A percentile compares a stretch with the other conserved stretches of the same genome.
These are phyloP conservation scores for Lochmaea crataegi DNA, from an alignment of 2,888 invertebrate species.

Conservation along the genomic window DNA sequence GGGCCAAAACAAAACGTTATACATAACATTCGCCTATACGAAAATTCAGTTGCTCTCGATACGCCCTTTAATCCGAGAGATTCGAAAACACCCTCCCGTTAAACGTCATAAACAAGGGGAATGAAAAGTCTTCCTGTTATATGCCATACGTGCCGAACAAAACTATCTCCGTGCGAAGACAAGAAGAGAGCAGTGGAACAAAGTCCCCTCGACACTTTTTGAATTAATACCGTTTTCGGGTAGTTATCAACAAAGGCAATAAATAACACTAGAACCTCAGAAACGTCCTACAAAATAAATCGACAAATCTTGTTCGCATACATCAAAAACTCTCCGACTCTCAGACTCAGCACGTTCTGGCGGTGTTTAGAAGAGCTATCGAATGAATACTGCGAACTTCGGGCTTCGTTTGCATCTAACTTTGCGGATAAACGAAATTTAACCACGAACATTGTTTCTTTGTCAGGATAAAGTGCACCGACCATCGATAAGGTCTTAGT, in stretches of 20 bases:
- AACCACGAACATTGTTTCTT: conserved; percentile 27
- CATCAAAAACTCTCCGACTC: conserved; percentile 40
- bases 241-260: conserved; percentile 40
- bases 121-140: too few species aligned
- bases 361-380: conserved; percentile 20
- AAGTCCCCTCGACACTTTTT: conserved; percentile 29
- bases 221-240: conserved; percentile 34
- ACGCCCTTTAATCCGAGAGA: too few species aligned
- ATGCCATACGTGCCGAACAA: too few species aligned
- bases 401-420: conserved; percentile 27
- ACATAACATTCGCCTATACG: too few species aligned
- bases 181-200: background rate
- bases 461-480: background rate
- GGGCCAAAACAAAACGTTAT: too few species aligned
- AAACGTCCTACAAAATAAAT: conserved; percentile 33
- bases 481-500: background rate
- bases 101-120: too few species aligned
- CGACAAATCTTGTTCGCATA: conserved; percentile 42
- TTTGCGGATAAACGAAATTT: conserved; percentile 25
- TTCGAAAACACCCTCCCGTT: too few species aligned
- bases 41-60: too few species aligned
- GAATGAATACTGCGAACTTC: conserved; percentile 10
- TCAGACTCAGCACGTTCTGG: conserved; percentile 37
- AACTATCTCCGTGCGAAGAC: background rate
- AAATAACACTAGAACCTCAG: conserved; percentile 40